Base-by-base conservation (phyloP, 2,113 vertebrate species). In the Hypomesus transpacificus region DNA sequence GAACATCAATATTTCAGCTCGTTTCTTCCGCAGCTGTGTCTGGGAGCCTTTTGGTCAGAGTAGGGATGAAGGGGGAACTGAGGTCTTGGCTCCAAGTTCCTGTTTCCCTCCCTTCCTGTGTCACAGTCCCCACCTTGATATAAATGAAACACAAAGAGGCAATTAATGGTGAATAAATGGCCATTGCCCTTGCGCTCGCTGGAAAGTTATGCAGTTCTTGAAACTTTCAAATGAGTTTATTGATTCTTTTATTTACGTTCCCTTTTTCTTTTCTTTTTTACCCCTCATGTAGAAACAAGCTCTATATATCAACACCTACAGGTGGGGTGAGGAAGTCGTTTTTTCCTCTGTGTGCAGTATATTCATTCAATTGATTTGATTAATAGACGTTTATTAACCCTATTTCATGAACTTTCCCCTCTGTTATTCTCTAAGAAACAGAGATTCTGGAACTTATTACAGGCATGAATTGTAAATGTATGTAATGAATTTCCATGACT, bases 141-240 rank as follows among this genome's bases (percentile, higher is more conserved):
- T 84, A 60, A 79, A 28, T 71, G 21, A 77, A 76, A 81, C 53
- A 69, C 56, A 74, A 71, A 61, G 50, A 71, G 70, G 70, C 72
- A 84, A 86, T 89, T 82, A 83, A 79, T 76, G 68, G 39, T 67
- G 60, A 77, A 54, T 78, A 79, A 83, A 77, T 82, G 71, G 51
- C 74, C n/a, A 50, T 81, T 76, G 78, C 54, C 65, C 72, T 61
- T 8, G 39, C 56, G 76, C 77, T 70, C 69, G 71, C 74, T 70
- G 28, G 71, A 79, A 82, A 46, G 65, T 75, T 73, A 82, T 85
- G 69, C 75, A 88, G 73, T 85, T 82, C 70, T 74, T 67, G 82
- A 87, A 86, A 80, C 83, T 84, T 80, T 80, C 62, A 85, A 76
- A 87, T 89, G 61, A 83, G 79, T 87, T 87, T 85, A 90, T 89